These are phyloP conservation scores for Orthonevra nobilis DNA, from an alignment of 2,888 invertebrate species.

Conservation along the genomic window DNA sequence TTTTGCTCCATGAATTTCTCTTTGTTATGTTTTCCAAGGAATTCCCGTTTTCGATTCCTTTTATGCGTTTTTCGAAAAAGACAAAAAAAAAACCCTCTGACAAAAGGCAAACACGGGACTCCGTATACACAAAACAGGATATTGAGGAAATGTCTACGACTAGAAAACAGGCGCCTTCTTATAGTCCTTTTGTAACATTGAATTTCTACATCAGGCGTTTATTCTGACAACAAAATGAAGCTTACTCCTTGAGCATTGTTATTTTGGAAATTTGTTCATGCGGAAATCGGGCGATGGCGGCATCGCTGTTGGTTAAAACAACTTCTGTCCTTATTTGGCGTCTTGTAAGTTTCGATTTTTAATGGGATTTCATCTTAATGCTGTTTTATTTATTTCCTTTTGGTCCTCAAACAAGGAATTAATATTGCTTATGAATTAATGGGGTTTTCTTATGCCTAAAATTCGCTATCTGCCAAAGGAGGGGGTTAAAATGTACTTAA, in stretches of 20 bases:
- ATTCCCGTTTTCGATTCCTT: slow-evolving; percentile 27
- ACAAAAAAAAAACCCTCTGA: too few relatives aligned
- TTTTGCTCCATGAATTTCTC: slow-evolving; percentile 65
- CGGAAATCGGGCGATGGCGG: slow-evolving; percentile 27
- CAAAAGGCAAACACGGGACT: slow-evolving; percentile 59
- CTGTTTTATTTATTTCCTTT: slow-evolving; percentile 51
- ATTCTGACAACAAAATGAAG: not conserved
- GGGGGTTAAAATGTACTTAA: slow-evolving; percentile 9
- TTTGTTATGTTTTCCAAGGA: slow-evolving; percentile 31
- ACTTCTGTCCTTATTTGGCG: slow-evolving; percentile 56
- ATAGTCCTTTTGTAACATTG: slow-evolving; percentile 36
- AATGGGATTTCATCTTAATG: slow-evolving; percentile 50
- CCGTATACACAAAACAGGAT: slow-evolving; percentile 65
- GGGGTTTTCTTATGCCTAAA: slow-evolving; percentile 2
- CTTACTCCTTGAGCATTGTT: slow-evolving; percentile 40
- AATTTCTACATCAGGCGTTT: not conserved
- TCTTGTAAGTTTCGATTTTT: slow-evolving; percentile 54
- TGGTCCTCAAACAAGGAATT: slow-evolving; percentile 12
- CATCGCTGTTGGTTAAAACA: not conserved
- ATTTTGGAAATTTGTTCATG: slow-evolving; percentile 47
- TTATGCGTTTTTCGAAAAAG: slow-evolving; percentile 30
- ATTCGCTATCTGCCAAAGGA: not conserved
- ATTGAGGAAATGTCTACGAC: slow-evolving; percentile 59
- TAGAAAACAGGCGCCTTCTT: slow-evolving; percentile 54
- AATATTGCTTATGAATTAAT: slow-evolving; percentile 32